Percentiles rank a stretch among this genome's conserved stretches.
Evolutionary conservation across 2,888 invertebrate genomes (phyloP).

Genomic region (Plusia festucae): DNA sequence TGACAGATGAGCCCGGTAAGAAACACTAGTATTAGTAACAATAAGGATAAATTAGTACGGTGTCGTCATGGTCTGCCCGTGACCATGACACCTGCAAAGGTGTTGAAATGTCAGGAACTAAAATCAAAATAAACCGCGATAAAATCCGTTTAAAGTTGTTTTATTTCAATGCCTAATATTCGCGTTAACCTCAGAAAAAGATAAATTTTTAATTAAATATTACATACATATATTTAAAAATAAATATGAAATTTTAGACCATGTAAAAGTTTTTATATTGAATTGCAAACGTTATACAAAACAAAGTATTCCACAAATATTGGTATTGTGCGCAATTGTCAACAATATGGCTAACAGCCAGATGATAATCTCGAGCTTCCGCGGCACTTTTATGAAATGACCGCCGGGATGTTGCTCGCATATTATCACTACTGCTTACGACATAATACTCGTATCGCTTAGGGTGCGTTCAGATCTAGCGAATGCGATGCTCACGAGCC

Average conservation of each 20-base stretch:
- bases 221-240: too few species aligned
- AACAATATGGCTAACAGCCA: neutral
- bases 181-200: too few species aligned
- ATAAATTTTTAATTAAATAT: too few species aligned
- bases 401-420: neutral
- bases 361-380: neutral
- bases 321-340: neutral
- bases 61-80: too few species aligned
- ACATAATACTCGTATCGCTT: conserved; percentile 3
- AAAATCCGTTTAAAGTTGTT: too few species aligned
- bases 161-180: too few species aligned
- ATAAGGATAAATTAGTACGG: too few species aligned
- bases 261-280: neutral
- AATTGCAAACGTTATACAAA: neutral
- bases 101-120: too few species aligned
- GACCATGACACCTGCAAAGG: too few species aligned
- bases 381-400: neutral
- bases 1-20: conserved; percentile 58
- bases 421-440: conserved; percentile 2
- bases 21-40: too few species aligned
- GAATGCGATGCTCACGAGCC: neutral
- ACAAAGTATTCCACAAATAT: neutral
- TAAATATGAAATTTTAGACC: neutral
- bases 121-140: too few species aligned
- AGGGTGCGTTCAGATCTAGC: neutral